Conservation (phyloP, 2,888 invertebrate species). For the Drosophila hamatofila region DNA sequence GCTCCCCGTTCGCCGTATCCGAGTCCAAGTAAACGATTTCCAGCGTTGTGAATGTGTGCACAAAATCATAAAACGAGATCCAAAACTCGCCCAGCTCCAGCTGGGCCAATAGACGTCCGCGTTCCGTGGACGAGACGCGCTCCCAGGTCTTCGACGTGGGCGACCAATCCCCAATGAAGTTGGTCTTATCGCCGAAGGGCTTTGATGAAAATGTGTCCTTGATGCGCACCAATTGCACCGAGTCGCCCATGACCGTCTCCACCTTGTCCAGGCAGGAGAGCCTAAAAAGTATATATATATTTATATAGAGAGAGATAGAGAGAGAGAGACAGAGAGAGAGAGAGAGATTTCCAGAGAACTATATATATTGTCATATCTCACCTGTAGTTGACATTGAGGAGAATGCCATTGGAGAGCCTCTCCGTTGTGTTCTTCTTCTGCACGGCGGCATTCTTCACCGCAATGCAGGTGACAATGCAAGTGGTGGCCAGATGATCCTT, state of each 20-base stretch:
- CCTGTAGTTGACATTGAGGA: constrained; percentile 92
- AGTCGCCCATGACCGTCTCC: constrained; percentile 90
- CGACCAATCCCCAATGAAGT: constrained; percentile 90
- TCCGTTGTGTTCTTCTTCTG: constrained; percentile 88
- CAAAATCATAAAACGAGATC: constrained; percentile 93
- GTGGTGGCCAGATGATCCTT: constrained; percentile 92
- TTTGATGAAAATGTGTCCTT: constrained; percentile 89
- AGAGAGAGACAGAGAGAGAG: too few species aligned
- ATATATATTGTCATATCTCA: constrained; percentile 13
- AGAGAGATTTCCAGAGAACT: too few species aligned
- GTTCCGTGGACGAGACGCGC: constrained; percentile 90
- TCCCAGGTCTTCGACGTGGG: constrained; percentile 91
- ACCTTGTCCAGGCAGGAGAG: constrained; percentile 85
- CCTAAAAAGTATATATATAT: constrained; percentile 39
- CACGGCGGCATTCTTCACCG: constrained; percentile 80
- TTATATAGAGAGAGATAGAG: too few species aligned
- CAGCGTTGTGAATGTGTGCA: constrained; percentile 92
- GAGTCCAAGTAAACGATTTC: constrained; percentile 94
- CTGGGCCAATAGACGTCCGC: constrained; percentile 89
- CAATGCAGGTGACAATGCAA: constrained; percentile 92
- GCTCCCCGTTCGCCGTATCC: constrained; percentile 94
- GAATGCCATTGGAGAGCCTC: constrained; percentile 89
- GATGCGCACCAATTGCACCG: constrained; percentile 90
- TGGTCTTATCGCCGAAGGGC: constrained; percentile 87
- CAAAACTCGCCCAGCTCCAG: constrained; percentile 91